These are phyloP conservation scores for Aradophagus sp. DNA, from an alignment of 1,140 invertebrate genomes.

Conservation along the genomic window DNA sequence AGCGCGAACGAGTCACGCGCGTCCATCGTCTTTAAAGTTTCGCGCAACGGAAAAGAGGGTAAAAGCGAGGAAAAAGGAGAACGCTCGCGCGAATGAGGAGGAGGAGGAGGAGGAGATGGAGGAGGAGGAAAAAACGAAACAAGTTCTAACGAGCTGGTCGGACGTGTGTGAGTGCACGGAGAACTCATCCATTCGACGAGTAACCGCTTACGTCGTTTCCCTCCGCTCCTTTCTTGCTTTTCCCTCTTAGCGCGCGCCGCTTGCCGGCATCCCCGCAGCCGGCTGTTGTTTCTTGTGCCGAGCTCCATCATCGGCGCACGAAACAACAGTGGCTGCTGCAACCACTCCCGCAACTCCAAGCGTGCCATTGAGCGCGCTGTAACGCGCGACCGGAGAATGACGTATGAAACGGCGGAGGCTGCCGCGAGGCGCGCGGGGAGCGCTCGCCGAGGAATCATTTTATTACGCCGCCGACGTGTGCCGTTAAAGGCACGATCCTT, in stretches of 20 bases:
- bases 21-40: conserved; percentile 42
- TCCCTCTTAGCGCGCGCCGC: conserved; percentile 46
- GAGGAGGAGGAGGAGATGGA: too few species aligned
- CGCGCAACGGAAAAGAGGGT: conserved; percentile 15
- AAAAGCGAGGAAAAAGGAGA: conserved; percentile 20
- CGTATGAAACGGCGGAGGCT: conserved; percentile 22
- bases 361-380: conserved; percentile 43
- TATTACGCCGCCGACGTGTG: conserved; percentile 31
- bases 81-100: too few species aligned
- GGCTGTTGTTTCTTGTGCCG: conserved; percentile 36
- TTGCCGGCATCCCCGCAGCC: conserved; percentile 21
- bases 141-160: conserved; percentile 50
- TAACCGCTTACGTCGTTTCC: too few species aligned
- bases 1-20: conserved; percentile 8
- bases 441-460: conserved; percentile 35
- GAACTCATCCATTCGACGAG: conserved; percentile 51
- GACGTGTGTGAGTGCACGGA: conserved; percentile 37
- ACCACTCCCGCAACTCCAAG: conserved; percentile 29
- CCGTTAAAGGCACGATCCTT: conserved; percentile 27
- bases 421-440: conserved; percentile 2
- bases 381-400: conserved; percentile 38
- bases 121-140: conserved; percentile 38
- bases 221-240: conserved; percentile 41
- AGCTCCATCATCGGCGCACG: conserved; percentile 47
- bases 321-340: conserved; percentile 48